Conservation (phyloP, 2,888 invertebrate species). For the Drosophila neotestacea region DNA sequence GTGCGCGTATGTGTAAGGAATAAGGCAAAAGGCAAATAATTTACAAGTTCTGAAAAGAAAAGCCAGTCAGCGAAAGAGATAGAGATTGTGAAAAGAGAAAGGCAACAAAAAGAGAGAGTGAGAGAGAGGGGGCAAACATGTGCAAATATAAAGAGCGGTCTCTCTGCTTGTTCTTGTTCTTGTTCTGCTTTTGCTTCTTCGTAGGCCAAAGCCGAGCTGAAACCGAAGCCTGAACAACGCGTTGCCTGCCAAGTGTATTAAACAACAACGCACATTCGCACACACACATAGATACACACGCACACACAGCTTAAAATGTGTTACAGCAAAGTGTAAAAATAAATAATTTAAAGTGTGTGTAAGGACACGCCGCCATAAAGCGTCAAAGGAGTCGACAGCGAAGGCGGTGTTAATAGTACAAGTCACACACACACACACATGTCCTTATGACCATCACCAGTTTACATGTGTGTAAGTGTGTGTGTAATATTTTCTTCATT, state of each 20-base stretch:
- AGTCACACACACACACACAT: conserved; percentile 40
- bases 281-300: conserved; percentile 20
- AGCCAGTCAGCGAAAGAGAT: conserved; percentile 47
- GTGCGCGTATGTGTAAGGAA: conserved; percentile 77
- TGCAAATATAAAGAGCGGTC: conserved; percentile 67
- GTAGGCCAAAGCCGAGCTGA: conserved; percentile 46
- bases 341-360: conserved; percentile 82
- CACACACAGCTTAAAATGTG: conserved; percentile 69
- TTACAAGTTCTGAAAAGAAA: conserved; percentile 80
- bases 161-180: conserved; percentile 36
- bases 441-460: conserved; percentile 46
- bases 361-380: conserved; percentile 78
- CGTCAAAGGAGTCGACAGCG: conserved; percentile 59
- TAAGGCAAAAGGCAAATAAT: conserved; percentile 82
- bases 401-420: conserved; percentile 68
- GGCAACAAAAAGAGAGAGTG: conserved; percentile 4
- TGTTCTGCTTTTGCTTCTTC: conserved; percentile 19
- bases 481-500: conserved; percentile 62
- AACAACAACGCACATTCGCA: conserved; percentile 43
- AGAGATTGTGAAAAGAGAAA: conserved; percentile 7
- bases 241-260: conserved; percentile 66
- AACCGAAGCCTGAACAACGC: conserved; percentile 43
- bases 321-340: conserved; percentile 82
- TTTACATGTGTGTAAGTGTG: conserved; percentile 33
- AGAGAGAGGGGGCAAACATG: conserved; percentile 48